These are phyloP conservation scores for Sicus ferrugineus DNA, from an alignment of 2,888 invertebrate genomes.

Conservation along the genomic window DNA sequence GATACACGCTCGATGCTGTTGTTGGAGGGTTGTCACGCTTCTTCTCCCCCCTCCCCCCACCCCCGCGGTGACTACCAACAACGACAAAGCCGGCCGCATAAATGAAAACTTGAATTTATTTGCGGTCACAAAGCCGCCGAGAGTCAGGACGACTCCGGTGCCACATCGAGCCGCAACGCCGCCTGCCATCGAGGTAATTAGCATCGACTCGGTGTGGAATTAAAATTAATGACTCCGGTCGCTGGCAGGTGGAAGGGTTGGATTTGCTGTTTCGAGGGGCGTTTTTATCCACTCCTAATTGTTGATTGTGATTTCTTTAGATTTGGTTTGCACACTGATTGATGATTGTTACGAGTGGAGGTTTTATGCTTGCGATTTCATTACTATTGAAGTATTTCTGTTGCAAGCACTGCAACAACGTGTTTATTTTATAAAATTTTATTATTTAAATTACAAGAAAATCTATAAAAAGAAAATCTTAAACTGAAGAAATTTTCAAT, in stretches of 20 bases:
- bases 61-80: background rate
- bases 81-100: slow-evolving; percentile 10
- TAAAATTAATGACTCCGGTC: slow-evolving; percentile 55
- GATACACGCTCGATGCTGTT: background rate
- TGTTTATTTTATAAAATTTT: no score
- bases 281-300: no score
- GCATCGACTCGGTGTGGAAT: slow-evolving; percentile 30
- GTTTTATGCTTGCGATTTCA: no score
- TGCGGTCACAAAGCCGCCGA: slow-evolving; percentile 23
- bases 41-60: background rate
- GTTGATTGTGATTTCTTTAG: no score
- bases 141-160: background rate
- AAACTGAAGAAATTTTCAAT: no score
- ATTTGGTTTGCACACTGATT: no score
- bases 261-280: no score
- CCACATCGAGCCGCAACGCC: slow-evolving; percentile 24
- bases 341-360: no score
- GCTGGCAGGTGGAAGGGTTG: background rate
- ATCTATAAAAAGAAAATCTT: no score
- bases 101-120: slow-evolving; percentile 30
- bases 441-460: no score
- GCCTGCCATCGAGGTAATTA: slow-evolving; percentile 32
- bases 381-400: no score
- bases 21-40: background rate
- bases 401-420: no score